These are phyloP conservation scores for Sebastes hubbsi DNA, from an alignment of 2,797 vertebrate genomes.

Conservation along the genomic window DNA sequence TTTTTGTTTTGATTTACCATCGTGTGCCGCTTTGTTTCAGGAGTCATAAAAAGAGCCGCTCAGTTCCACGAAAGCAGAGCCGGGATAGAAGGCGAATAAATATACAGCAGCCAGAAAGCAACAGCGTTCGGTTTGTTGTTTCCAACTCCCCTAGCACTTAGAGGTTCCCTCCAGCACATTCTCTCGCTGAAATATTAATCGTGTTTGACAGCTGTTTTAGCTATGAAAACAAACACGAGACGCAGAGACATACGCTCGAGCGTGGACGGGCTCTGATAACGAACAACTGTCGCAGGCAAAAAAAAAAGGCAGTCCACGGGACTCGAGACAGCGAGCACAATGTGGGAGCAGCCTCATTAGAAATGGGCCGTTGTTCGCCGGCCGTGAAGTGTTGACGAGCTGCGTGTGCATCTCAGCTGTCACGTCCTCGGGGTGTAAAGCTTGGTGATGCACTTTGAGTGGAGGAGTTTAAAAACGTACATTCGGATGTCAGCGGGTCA, in stretches of 20 bases:
- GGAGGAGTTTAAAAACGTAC: not conserved
- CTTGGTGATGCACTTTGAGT: not conserved
- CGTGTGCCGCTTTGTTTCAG: conserved; percentile 12
- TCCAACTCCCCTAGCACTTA: conserved; percentile 59
- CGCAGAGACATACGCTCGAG: conserved; percentile 10
- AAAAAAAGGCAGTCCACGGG: not conserved
- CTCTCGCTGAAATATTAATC: conserved; percentile 78
- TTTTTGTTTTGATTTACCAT: conserved; percentile 30
- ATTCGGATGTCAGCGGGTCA: conserved; percentile 15
- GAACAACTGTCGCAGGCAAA: conserved; percentile 36
- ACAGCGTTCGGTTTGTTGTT: conserved; percentile 54
- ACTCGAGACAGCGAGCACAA: conserved; percentile 20
- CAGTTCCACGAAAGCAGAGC: conserved; percentile 13
- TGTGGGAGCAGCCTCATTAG: conserved; percentile 47
- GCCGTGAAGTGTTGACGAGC: conserved; percentile 42
- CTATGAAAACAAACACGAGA: conserved; percentile 70
- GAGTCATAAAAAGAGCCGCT: conserved; percentile 24
- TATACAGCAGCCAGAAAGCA: conserved; percentile 34
- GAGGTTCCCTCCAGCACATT: conserved; percentile 65
- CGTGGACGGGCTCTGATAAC: conserved; percentile 43
- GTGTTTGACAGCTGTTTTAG: conserved; percentile 78
- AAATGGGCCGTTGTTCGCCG: conserved; percentile 33
- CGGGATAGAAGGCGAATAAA: not conserved
- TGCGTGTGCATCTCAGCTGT: conserved; percentile 18
- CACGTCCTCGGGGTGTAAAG: not conserved